Evolutionary conservation across 2,888 invertebrate genomes (phyloP).

Genomic region (Ernsta delagoae): DNA sequence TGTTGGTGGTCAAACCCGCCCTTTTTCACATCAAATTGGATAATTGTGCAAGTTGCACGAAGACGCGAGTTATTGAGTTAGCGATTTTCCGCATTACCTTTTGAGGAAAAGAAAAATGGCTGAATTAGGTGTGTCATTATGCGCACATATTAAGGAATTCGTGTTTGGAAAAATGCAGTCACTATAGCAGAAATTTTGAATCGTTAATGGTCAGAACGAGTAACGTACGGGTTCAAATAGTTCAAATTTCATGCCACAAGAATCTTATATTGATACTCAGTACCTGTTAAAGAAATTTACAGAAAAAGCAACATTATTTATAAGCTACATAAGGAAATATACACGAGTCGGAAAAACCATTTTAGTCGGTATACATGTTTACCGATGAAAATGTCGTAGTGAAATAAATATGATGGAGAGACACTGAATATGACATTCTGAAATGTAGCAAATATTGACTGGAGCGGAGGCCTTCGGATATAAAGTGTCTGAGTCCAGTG

Average conservation of each 20-base stretch:
- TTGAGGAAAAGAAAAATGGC: background rate
- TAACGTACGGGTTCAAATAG: no score
- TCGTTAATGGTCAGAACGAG: no score
- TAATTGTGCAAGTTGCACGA: slow-evolving; percentile 19
- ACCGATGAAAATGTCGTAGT: background rate
- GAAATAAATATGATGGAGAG: background rate
- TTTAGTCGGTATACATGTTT: background rate
- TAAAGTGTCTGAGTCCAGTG: background rate
- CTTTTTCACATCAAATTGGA: slow-evolving; percentile 26
- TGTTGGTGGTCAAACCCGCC: background rate
- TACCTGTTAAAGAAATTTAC: no score
- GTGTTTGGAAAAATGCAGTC: background rate
- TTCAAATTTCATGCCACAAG: no score
- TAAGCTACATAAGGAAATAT: no score
- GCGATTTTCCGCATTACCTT: background rate
- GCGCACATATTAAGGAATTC: background rate
- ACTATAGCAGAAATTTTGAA: background rate
- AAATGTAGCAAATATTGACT: slow-evolving; percentile 8
- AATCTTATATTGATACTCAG: background rate
- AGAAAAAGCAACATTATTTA: no score
- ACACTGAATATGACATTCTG: background rate
- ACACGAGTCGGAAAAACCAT: background rate
- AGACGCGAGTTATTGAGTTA: slow-evolving; percentile 8
- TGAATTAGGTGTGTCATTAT: background rate
- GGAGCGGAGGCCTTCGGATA: background rate